A percentile compares a stretch with the other conserved stretches of the same genome.
Conservation (phyloP, 2,888 invertebrate species). For the Scaptomyza caliginosa region DNA sequence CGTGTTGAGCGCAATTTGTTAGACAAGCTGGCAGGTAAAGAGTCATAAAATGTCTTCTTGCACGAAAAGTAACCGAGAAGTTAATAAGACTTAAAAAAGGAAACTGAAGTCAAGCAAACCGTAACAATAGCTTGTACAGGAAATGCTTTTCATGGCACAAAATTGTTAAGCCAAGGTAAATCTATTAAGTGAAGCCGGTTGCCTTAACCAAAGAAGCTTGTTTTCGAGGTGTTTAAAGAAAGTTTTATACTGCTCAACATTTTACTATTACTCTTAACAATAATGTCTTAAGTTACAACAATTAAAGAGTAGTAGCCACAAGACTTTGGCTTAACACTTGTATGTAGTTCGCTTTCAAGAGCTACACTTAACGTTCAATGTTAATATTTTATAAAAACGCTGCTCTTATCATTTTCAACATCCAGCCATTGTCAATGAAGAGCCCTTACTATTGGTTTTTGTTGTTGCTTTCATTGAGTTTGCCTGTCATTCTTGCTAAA, state of each 20-base stretch:
- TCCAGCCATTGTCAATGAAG: background rate
- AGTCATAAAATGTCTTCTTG: background rate
- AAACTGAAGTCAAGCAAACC: background rate
- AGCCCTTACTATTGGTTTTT: background rate
- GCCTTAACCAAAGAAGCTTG: background rate
- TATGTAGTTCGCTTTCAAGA: background rate
- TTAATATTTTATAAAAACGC: background rate
- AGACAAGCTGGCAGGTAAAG: background rate
- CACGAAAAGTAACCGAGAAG: background rate
- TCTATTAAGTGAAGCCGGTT: background rate
- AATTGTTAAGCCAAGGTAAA: background rate
- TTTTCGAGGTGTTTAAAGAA: background rate
- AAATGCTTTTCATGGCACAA: background rate
- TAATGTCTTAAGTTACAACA: background rate
- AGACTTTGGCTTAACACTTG: background rate
- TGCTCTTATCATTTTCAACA: background rate
- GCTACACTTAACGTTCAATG: background rate
- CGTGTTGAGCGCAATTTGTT: background rate
- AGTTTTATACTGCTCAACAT: background rate
- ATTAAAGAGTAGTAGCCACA: background rate
- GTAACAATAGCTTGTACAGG: background rate
- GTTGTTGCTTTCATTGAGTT: conserved; percentile 5
- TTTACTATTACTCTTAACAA: background rate
- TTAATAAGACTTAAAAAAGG: background rate
- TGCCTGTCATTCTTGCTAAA: conserved; percentile 10